These are phyloP conservation scores for Cydia amplana DNA, from an alignment of 1,140 invertebrate genomes.

Conservation along the genomic window DNA sequence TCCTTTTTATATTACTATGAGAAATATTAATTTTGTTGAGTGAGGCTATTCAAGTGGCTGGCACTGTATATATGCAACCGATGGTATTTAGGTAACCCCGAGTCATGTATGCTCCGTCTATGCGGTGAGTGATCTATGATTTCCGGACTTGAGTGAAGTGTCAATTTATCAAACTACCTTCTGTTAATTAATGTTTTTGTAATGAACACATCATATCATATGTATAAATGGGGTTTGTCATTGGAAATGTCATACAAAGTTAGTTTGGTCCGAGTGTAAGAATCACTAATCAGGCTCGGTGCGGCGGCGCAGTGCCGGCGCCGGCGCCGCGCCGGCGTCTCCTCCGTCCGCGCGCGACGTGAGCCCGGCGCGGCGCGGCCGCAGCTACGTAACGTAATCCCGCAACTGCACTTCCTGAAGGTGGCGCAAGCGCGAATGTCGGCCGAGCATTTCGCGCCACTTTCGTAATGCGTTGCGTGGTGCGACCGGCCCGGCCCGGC, in stretches of 20 bases:
- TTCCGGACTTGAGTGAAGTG: not conserved
- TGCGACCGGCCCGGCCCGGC: constrained; percentile 67
- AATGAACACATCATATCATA: not conserved
- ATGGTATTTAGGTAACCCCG: too few relatives aligned
- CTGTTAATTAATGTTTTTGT: not conserved
- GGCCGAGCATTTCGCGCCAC: constrained; percentile 77
- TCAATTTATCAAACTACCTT: not conserved
- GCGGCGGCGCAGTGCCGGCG: constrained; percentile 33
- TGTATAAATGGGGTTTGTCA: too few relatives aligned
- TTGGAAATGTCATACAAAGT: too few relatives aligned
- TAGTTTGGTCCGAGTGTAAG: too few relatives aligned
- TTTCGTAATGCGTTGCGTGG: constrained; percentile 78
- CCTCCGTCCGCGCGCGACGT: constrained; percentile 43
- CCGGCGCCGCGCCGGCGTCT: constrained; percentile 37
- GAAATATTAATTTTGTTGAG: too few relatives aligned
- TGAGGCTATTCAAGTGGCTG: too few relatives aligned
- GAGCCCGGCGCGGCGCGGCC: constrained; percentile 36
- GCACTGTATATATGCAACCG: too few relatives aligned
- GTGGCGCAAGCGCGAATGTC: constrained; percentile 78
- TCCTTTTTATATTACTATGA: too few relatives aligned
- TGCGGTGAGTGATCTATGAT: not conserved
- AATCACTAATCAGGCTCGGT: constrained; percentile 26
- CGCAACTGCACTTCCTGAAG: constrained; percentile 76
- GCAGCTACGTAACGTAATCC: constrained; percentile 75
- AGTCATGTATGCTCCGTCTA: too few relatives aligned